These are phyloP conservation scores for Neodontobutis hainanensis DNA, from an alignment of 2,113 vertebrate species.

Conservation along the genomic window DNA sequence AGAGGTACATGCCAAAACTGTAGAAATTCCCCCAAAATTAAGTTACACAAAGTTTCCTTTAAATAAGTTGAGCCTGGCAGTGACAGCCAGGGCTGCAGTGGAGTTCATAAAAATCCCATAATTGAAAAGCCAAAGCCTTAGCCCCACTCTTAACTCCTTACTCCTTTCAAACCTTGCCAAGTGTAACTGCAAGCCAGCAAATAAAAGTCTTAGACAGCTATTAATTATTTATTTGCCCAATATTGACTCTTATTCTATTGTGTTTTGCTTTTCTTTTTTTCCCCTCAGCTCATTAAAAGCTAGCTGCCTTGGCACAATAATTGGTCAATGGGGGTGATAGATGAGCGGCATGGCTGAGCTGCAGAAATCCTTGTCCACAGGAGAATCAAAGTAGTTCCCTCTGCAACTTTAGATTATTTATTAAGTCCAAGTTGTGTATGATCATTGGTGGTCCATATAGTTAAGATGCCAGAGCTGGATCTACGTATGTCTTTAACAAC, in stretches of 20 bases:
- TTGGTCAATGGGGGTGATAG: conserved; percentile 71
- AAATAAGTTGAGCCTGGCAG: conserved; percentile 21
- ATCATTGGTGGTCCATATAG: neutral
- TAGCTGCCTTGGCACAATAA: conserved; percentile 56
- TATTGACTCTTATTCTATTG: conserved; percentile 71
- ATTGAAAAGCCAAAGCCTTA: conserved; percentile 47
- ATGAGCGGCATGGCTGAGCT: conserved; percentile 55
- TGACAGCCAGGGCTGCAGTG: conserved; percentile 34
- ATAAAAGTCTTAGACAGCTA: conserved; percentile 66
- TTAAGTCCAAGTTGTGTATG: neutral
- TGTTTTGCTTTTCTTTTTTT: conserved; percentile 46
- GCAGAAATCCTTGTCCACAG: conserved; percentile 22
- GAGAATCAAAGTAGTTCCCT: conserved; percentile 27
- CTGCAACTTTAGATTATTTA: conserved; percentile 31
- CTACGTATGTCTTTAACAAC: neutral
- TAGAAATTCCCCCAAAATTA: conserved; percentile 10
- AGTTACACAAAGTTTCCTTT: conserved; percentile 16
- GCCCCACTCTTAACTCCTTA: conserved; percentile 36
- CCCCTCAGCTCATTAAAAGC: conserved; percentile 67
- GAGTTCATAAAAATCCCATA: conserved; percentile 60
- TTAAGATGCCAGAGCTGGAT: neutral
- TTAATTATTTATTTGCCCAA: conserved; percentile 71
- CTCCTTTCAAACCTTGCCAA: conserved; percentile 45
- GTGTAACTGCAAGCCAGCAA: conserved; percentile 59
- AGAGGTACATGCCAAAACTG: conserved; percentile 1